Conservation (phyloP, 30 jellyfish, hydroid and myxozoan genomes). For the Cassiopea andromeda region DNA sequence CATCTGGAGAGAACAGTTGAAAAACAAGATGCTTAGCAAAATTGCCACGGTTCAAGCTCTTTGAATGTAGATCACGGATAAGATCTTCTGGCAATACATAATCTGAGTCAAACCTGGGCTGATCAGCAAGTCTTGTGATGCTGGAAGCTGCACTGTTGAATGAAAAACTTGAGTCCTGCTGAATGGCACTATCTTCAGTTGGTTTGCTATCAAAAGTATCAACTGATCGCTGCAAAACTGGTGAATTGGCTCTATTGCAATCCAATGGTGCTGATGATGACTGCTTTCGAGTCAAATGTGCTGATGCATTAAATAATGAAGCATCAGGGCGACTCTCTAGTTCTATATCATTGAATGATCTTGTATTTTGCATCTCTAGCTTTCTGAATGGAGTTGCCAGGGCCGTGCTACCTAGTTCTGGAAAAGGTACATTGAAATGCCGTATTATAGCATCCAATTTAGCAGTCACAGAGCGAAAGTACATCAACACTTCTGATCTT, state of each 20-base stretch:
- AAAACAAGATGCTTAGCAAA: constrained; percentile 90
- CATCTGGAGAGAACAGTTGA: constrained; percentile 72
- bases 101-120: background rate
- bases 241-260: background rate
- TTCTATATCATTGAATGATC: background rate
- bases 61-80: constrained; percentile 51
- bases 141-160: background rate
- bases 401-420: constrained; percentile 10
- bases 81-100: constrained; percentile 53
- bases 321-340: constrained; percentile 8
- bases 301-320: background rate
- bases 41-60: constrained; percentile 93
- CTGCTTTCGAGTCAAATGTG: constrained; percentile 1
- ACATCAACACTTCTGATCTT: constrained; percentile 40
- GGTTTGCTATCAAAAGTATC: background rate
- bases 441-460: constrained; percentile 85
- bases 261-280: background rate
- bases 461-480: constrained; percentile 65
- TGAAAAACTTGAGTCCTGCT: background rate
- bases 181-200: background rate
- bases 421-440: constrained; percentile 88
- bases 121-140: background rate
- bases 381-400: background rate
- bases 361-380: background rate
- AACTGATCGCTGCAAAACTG: background rate